These are phyloP conservation scores for Ageneiosus marmoratus DNA, from an alignment of 2,113 vertebrate genomes.

Conservation along the genomic window DNA sequence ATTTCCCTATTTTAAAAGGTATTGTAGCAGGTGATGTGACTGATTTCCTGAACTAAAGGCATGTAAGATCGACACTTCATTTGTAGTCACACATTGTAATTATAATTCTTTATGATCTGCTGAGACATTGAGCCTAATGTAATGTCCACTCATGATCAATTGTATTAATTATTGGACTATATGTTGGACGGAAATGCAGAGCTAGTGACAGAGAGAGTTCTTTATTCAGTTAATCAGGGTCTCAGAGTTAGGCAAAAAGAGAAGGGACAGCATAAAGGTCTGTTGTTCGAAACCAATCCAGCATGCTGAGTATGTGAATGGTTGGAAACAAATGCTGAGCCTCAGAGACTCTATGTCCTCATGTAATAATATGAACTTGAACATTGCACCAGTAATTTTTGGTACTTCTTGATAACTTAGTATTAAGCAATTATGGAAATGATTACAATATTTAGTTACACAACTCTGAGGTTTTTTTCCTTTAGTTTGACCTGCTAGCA, in stretches of 20 bases:
- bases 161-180: too few relatives aligned
- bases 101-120: too few relatives aligned
- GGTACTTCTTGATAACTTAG: too few relatives aligned
- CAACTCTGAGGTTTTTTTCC: too few relatives aligned
- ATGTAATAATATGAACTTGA: background rate
- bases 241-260: background rate
- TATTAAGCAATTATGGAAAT: background rate
- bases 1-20: background rate
- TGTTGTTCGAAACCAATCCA: conserved; percentile 12
- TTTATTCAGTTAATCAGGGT: background rate
- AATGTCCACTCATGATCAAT: too few relatives aligned
- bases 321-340: background rate
- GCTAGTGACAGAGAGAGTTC: too few relatives aligned
- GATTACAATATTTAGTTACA: too few relatives aligned
- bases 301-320: background rate
- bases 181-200: too few relatives aligned
- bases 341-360: background rate
- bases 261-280: background rate
- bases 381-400: background rate
- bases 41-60: background rate
- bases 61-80: background rate
- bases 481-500: too few relatives aligned
- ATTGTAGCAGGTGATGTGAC: background rate
- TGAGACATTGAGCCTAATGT: too few relatives aligned
- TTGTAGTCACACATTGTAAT: background rate